phyloP scores from a whole-genome alignment of 2,797 vertebrate genomes.

The Etheostoma perlongum region DNA sequence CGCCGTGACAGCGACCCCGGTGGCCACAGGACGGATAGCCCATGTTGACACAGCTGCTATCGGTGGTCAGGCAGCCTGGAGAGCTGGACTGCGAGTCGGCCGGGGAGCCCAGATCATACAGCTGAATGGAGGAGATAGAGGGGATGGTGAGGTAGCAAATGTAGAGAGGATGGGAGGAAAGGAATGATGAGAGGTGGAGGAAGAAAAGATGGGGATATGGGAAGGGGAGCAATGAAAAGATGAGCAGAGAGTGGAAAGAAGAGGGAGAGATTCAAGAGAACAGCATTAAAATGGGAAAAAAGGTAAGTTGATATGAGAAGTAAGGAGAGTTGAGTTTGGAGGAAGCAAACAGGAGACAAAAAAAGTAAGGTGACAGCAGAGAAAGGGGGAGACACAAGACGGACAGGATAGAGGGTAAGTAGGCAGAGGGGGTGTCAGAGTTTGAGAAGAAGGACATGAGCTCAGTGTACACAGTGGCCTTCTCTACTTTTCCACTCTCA shows the following conservation, averaged over 20 bases:
- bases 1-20: constrained; percentile 88
- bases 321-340: constrained; percentile 24
- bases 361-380: constrained; percentile 32
- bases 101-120: constrained; percentile 90
- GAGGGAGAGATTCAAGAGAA: not conserved
- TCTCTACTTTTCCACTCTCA: constrained; percentile 9
- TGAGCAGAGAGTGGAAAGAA: not conserved
- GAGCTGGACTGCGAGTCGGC: constrained; percentile 88
- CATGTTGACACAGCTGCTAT: constrained; percentile 89
- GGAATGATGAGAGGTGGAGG: not conserved
- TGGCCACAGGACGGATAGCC: constrained; percentile 87
- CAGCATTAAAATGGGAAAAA: not conserved
- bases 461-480: constrained; percentile 1
- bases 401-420: constrained; percentile 23
- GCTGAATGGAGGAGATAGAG: constrained; percentile 75
- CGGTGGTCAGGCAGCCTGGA: constrained; percentile 88
- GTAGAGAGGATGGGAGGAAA: constrained; percentile 8
- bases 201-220: not conserved
- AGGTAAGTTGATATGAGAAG: constrained; percentile 1
- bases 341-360: constrained; percentile 35
- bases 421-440: constrained; percentile 23
- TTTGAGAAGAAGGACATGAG: constrained; percentile 30
- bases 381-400: constrained; percentile 4
- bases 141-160: constrained; percentile 15
- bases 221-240: not conserved